A percentile compares a stretch with the other conserved stretches of the same genome.
phyloP scores from a whole-genome alignment of 2,113 vertebrate genomes.

The Antennarius striatus region DNA sequence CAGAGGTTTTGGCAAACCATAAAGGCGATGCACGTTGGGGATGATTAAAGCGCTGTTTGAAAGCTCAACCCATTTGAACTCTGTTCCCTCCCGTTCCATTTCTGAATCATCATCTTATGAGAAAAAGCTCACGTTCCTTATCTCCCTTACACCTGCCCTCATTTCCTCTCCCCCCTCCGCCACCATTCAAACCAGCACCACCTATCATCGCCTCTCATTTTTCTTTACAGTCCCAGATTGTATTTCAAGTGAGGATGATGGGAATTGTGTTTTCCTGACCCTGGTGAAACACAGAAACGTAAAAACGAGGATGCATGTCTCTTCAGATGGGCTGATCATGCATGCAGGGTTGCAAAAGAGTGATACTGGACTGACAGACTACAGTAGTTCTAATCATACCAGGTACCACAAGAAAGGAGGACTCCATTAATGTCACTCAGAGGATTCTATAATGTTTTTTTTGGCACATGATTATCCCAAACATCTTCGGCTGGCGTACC shows the following conservation, averaged over 20 bases:
- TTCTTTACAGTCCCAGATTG: slow-evolving; percentile 55
- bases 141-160: slow-evolving; percentile 65
- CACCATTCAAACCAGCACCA: background rate
- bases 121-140: slow-evolving; percentile 53
- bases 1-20: slow-evolving; percentile 49
- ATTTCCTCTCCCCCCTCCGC: slow-evolving; percentile 32
- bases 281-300: slow-evolving; percentile 54
- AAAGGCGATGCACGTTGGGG: slow-evolving; percentile 39
- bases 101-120: slow-evolving; percentile 66
- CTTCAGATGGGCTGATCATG: slow-evolving; percentile 17
- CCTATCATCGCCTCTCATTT: slow-evolving; percentile 27
- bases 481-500: too few species aligned
- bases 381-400: too few species aligned
- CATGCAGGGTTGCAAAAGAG: too few species aligned
- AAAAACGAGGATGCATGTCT: slow-evolving; percentile 25
- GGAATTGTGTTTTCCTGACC: slow-evolving; percentile 63
- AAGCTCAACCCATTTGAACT: slow-evolving; percentile 68
- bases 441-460: too few species aligned
- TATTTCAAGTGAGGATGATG: slow-evolving; percentile 51
- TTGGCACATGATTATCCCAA: too few species aligned
- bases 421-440: too few species aligned
- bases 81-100: slow-evolving; percentile 50
- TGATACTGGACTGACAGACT: too few species aligned
- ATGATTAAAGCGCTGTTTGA: slow-evolving; percentile 67
- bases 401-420: too few species aligned